Percentiles rank a stretch among this genome's conserved stretches.
Evolutionary conservation across 2,113 vertebrate species (phyloP).

Genomic region (Antechinus stuartii): DNA sequence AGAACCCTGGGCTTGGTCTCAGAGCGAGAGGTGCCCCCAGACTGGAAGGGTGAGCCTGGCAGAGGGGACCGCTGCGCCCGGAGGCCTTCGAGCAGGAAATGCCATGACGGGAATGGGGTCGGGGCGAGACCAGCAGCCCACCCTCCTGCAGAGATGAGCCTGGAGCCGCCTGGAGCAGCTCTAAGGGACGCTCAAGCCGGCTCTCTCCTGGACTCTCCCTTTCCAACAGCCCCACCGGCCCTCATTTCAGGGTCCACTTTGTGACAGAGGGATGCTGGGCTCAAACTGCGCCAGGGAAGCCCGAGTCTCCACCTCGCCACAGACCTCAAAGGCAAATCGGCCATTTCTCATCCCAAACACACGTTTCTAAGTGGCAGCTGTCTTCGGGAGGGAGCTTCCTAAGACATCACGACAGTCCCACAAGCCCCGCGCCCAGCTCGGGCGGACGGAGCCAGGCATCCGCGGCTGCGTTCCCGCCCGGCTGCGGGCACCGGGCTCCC

Average conservation of each 20-base stretch:
- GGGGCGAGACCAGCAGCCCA: background rate
- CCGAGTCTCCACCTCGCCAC: background rate
- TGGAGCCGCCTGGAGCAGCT: background rate
- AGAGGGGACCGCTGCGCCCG: too few relatives aligned
- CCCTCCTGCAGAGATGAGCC: fast-evolving
- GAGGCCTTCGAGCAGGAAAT: background rate
- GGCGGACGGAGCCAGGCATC: background rate
- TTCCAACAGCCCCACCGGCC: too few relatives aligned
- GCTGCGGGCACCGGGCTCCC: background rate
- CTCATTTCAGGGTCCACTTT: fast-evolving
- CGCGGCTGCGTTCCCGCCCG: background rate
- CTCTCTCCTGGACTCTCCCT: too few relatives aligned
- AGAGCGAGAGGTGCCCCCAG: background rate
- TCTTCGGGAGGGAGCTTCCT: background rate
- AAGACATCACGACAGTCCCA: fast-evolving
- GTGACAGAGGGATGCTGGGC: background rate
- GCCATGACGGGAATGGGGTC: background rate
- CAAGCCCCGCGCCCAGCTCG: too few relatives aligned
- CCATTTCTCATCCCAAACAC: background rate
- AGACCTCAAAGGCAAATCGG: background rate
- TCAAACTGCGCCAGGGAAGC: fast-evolving
- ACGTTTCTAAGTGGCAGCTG: background rate
- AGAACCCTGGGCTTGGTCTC: background rate
- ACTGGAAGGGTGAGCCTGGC: background rate
- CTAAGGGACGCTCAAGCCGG: too few relatives aligned